phyloP scores from a whole-genome alignment of 2,888 invertebrate genomes.

The Endomychus coccineus region DNA sequence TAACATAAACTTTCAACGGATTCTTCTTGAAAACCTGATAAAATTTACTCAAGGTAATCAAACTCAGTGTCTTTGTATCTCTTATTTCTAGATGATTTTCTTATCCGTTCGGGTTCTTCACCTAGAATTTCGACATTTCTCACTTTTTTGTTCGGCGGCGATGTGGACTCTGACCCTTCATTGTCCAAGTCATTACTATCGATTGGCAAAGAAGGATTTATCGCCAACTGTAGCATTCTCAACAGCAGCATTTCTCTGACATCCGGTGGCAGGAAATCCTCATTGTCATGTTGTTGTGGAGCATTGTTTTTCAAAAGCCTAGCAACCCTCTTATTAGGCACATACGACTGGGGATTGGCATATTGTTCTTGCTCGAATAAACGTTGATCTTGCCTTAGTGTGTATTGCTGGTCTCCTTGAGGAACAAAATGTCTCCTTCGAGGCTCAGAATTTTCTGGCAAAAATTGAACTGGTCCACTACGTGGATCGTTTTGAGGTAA shows the following conservation, averaged over 20 bases:
- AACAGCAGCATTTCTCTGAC: constrained; percentile 63
- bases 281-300: constrained; percentile 30
- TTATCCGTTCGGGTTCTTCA: constrained; percentile 45
- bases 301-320: constrained; percentile 25
- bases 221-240: constrained; percentile 65
- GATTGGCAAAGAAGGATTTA: constrained; percentile 52
- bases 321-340: constrained; percentile 35
- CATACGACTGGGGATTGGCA: constrained; percentile 27
- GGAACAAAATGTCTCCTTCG: constrained; percentile 18
- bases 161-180: constrained; percentile 33
- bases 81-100: constrained; percentile 23
- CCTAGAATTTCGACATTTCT: constrained; percentile 67
- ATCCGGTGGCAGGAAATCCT: constrained; percentile 60
- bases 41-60: constrained; percentile 8
- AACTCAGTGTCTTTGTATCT: constrained; percentile 20
- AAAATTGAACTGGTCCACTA: constrained; percentile 23
- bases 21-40: no score
- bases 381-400: constrained; percentile 19
- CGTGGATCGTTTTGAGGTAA: constrained; percentile 13
- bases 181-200: constrained; percentile 32
- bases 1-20: no score
- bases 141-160: constrained; percentile 49
- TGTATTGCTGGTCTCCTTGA: constrained; percentile 11
- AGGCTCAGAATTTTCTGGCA: constrained; percentile 8
- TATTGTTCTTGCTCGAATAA: constrained; percentile 26